phyloP scores from a whole-genome alignment of 2,113 vertebrate genomes.

The Pluvialis apricaria region DNA sequence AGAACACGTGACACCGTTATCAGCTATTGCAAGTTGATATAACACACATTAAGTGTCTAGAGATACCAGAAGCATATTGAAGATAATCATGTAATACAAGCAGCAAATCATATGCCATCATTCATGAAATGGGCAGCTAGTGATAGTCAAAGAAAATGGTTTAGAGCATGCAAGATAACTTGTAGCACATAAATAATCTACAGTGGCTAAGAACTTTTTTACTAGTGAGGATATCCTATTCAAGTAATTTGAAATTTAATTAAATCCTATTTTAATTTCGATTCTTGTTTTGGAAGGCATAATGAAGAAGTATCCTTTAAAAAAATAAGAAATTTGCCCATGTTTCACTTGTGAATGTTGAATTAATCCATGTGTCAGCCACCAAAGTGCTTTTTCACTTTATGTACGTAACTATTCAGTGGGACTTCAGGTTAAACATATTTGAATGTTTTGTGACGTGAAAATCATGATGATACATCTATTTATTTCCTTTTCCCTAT shows the following conservation, averaged over 20 bases:
- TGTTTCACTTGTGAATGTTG: background rate
- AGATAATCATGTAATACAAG: background rate
- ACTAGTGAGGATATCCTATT: background rate
- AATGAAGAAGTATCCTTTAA: background rate
- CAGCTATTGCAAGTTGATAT: background rate
- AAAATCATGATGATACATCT: background rate
- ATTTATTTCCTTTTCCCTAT: background rate
- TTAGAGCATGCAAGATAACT: background rate
- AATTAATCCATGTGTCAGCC: background rate
- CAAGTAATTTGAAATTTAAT: background rate
- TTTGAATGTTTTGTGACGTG: background rate
- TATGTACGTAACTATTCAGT: fast-evolving
- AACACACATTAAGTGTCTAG: background rate
- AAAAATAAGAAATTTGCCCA: background rate
- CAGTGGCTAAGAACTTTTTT: background rate
- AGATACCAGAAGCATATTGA: background rate
- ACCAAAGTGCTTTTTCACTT: background rate
- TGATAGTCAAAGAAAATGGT: background rate
- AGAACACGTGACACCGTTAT: background rate
- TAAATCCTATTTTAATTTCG: background rate
- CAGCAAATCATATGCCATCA: background rate
- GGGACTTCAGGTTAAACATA: background rate
- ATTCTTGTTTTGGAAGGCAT: background rate
- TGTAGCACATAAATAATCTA: background rate
- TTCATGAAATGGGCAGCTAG: background rate